Percentiles rank a stretch among this genome's conserved stretches.
These are phyloP conservation scores for Nysson spinosus DNA, from an alignment of 2,888 invertebrate species.

Conservation along the genomic window DNA sequence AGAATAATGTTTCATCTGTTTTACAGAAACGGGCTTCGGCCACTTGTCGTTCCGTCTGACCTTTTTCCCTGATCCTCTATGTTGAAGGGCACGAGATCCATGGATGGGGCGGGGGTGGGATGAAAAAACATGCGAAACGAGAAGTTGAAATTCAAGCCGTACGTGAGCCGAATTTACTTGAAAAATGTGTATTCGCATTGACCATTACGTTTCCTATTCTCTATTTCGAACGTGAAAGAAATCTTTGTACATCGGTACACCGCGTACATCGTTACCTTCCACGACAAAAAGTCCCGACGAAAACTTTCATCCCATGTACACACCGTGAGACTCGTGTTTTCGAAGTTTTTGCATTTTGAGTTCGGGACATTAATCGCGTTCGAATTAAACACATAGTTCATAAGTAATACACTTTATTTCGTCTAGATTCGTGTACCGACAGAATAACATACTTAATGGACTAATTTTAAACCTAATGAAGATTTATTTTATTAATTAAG, in stretches of 20 bases:
- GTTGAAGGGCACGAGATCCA: no score
- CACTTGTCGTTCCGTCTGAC: constrained; percentile 27
- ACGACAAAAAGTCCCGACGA: constrained; percentile 17
- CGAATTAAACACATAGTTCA: not conserved
- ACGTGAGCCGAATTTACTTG: constrained; percentile 48
- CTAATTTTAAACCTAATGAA: constrained; percentile 5
- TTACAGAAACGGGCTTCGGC: constrained; percentile 60
- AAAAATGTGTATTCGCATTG: constrained; percentile 18
- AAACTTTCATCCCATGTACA: constrained; percentile 36
- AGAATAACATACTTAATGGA: not conserved
- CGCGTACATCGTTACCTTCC: not conserved
- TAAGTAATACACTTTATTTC: not conserved
- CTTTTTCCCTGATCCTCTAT: constrained; percentile 20
- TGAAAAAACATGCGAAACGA: constrained; percentile 34
- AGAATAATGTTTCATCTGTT: constrained; percentile 72
- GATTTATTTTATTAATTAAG: constrained; percentile 19
- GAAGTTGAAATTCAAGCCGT: constrained; percentile 39
- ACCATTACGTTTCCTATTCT: constrained; percentile 23
- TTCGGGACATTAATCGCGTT: not conserved
- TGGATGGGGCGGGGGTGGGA: no score
- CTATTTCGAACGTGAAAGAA: constrained; percentile 26
- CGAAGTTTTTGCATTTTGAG: not conserved
- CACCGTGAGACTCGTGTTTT: not conserved
- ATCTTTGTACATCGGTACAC: constrained; percentile 14
- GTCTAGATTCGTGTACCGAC: not conserved